These are phyloP conservation scores for Sminthurides aquaticus DNA, from an alignment of 2,888 invertebrate genomes.

Conservation along the genomic window DNA sequence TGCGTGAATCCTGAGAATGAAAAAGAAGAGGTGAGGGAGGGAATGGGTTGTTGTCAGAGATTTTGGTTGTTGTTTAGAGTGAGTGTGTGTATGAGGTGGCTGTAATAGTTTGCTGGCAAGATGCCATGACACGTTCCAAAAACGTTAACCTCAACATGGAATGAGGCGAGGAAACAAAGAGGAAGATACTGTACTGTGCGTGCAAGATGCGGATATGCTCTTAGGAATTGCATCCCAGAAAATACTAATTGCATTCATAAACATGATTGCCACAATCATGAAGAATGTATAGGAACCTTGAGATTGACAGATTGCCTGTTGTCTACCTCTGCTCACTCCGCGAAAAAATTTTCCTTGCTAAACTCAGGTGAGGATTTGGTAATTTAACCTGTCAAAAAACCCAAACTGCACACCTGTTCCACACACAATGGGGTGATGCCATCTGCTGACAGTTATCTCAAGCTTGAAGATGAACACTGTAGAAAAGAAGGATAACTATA, in stretches of 20 bases:
- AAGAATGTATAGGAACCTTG: too few species aligned
- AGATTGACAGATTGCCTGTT: not conserved
- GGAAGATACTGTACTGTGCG: not conserved
- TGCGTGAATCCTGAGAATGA: not conserved
- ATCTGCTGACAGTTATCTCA: too few species aligned
- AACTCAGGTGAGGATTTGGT: too few species aligned
- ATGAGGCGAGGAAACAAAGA: not conserved
- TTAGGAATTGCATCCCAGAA: not conserved
- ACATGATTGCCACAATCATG: too few species aligned
- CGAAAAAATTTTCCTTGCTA: too few species aligned
- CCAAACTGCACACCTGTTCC: too few species aligned
- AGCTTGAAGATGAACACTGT: too few species aligned
- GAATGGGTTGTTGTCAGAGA: too few species aligned
- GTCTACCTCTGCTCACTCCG: not conserved
- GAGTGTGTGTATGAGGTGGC: not conserved
- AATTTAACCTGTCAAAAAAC: too few species aligned
- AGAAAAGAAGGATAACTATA: too few species aligned
- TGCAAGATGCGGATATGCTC: not conserved
- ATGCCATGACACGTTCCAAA: not conserved
- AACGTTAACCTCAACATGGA: not conserved
- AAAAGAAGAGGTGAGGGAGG: too few species aligned
- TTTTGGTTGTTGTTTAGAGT: not conserved
- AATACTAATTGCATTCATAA: not conserved
- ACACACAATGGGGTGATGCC: too few species aligned
- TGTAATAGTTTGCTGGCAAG: not conserved